A percentile compares a stretch with the other conserved stretches of the same genome.
These are phyloP conservation scores for Epizoanthus illoricatus DNA, from an alignment of 92 coral and sea anemone species.

Conservation along the genomic window DNA sequence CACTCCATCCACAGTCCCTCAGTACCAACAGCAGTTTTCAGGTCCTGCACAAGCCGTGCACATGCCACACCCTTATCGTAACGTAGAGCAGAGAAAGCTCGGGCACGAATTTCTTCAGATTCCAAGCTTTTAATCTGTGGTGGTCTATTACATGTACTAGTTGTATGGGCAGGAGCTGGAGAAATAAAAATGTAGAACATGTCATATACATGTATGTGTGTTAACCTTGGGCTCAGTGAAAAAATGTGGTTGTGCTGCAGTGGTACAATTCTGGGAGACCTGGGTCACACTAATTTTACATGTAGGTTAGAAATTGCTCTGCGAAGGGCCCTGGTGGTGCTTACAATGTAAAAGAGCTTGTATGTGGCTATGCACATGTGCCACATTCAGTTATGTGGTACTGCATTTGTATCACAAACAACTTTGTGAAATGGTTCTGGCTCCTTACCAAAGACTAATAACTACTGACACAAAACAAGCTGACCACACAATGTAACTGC, in stretches of 20 bases:
- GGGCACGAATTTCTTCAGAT: conserved; percentile 29
- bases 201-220: neutral
- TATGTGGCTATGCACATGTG: no score
- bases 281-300: neutral
- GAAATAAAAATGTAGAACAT: neutral
- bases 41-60: conserved; percentile 10
- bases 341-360: no score
- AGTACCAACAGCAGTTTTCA: neutral
- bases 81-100: neutral
- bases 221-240: neutral
- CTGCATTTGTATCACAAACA: no score
- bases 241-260: conserved; percentile 12
- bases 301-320: no score
- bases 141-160: neutral
- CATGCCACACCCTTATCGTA: conserved; percentile 6
- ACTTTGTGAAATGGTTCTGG: no score
- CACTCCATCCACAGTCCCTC: conserved; percentile 22
- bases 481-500: no score
- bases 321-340: no score
- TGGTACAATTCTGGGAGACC: neutral
- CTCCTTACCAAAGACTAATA: no score
- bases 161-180: neutral
- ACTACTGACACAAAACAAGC: no score
- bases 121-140: conserved; percentile 12
- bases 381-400: no score